Evolutionary conservation across 2,888 invertebrate species (phyloP).

Genomic region (Stratiomys singularior): DNA sequence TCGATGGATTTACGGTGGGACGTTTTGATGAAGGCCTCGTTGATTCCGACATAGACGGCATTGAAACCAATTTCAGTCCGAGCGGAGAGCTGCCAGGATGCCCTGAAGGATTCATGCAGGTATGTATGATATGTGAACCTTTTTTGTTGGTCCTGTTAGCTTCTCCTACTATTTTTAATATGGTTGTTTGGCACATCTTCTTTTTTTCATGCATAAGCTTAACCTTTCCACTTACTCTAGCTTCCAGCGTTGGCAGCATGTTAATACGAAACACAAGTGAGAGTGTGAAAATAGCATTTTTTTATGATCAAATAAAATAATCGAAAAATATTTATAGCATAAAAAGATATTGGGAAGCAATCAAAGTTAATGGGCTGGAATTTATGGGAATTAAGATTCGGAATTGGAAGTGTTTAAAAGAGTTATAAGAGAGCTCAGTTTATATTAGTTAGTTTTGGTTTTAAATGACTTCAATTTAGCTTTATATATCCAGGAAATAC

Average conservation of each 20-base stretch:
- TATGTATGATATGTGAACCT: slow-evolving; percentile 63
- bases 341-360: not conserved
- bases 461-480: too few relatives aligned
- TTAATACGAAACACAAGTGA: not conserved
- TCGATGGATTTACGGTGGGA: slow-evolving; percentile 89
- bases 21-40: slow-evolving; percentile 76
- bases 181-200: not conserved
- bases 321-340: slow-evolving; percentile 2
- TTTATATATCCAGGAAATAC: too few relatives aligned
- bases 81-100: slow-evolving; percentile 78
- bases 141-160: not conserved
- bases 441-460: too few relatives aligned
- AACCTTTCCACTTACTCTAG: too few relatives aligned
- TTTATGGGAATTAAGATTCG: not conserved
- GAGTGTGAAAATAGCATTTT: not conserved
- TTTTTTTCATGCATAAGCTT: slow-evolving; percentile 6
- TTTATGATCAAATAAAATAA: not conserved
- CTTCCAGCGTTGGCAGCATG: not conserved
- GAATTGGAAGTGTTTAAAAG: not conserved
- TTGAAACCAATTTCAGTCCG: slow-evolving; percentile 64
- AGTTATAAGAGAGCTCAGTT: not conserved
- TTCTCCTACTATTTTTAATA: slow-evolving; percentile 21
- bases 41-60: slow-evolving; percentile 64
- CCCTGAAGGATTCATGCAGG: slow-evolving; percentile 89
- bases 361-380: not conserved